These are phyloP conservation scores for Habrosyne pyritoides DNA, from an alignment of 2,888 invertebrate species.

Conservation along the genomic window DNA sequence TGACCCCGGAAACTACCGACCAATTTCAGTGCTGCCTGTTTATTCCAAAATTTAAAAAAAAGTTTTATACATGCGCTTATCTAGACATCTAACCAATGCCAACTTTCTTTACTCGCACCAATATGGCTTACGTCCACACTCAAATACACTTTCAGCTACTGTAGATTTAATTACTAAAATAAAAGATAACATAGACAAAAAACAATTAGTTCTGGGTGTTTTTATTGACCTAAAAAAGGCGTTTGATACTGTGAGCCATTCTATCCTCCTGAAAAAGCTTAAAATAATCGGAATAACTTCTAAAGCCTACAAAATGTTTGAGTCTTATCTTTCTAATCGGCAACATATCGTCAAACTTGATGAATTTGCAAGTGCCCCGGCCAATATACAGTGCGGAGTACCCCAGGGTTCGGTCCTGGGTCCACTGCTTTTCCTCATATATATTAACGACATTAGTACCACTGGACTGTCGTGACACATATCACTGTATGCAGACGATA, in stretches of 20 bases:
- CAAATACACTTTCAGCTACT: not conserved
- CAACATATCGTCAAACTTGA: too few species aligned
- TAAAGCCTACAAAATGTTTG: too few species aligned
- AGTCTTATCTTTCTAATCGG: too few species aligned
- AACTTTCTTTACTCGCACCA: not conserved
- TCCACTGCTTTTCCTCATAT: too few species aligned
- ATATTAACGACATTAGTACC: too few species aligned
- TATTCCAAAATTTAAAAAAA: constrained; percentile 14
- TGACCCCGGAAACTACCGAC: constrained; percentile 12
- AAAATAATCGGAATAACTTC: not conserved
- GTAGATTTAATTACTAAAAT: not conserved
- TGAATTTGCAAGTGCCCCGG: too few species aligned
- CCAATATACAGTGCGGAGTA: too few species aligned
- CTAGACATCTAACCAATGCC: not conserved
- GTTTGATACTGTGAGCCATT: too few species aligned
- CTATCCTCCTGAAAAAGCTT: too few species aligned
- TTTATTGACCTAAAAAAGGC: constrained; percentile 3
- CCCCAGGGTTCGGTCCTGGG: too few species aligned
- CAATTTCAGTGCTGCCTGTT: constrained; percentile 14
- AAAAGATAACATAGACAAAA: not conserved
- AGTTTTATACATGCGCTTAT: not conserved
- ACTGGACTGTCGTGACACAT: too few species aligned
- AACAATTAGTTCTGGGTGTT: not conserved
- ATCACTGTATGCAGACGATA: too few species aligned
- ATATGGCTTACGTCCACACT: not conserved